Conservation (phyloP, 2,797 vertebrate species). For the Semotilus atromaculatus region DNA sequence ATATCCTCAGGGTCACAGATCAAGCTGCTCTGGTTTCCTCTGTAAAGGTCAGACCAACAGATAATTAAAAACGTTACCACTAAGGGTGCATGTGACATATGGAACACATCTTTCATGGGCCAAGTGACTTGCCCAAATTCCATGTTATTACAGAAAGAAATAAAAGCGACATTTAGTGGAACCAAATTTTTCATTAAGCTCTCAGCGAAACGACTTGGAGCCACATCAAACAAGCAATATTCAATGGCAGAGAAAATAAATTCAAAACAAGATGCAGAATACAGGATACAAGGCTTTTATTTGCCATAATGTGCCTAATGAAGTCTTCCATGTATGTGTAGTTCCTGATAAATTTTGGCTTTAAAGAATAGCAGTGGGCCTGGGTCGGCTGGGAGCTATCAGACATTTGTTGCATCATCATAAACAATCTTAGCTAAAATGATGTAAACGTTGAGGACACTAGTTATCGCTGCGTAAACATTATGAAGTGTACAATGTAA, state of each 20-base stretch:
- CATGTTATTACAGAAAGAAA: slow-evolving; percentile 47
- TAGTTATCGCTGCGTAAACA: background rate
- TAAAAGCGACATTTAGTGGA: slow-evolving; percentile 42
- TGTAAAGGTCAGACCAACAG: slow-evolving; percentile 33
- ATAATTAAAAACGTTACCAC: slow-evolving; percentile 53
- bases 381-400: background rate
- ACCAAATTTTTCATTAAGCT: slow-evolving; percentile 53
- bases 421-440: slow-evolving; percentile 11
- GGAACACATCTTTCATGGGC: slow-evolving; percentile 50
- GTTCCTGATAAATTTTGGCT: background rate
- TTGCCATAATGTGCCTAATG: background rate
- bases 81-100: slow-evolving; percentile 46
- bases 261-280: slow-evolving; percentile 30
- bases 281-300: slow-evolving; percentile 25
- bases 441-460: background rate
- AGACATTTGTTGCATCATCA: slow-evolving; percentile 3
- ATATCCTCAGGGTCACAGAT: slow-evolving; percentile 44
- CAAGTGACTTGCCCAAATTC: slow-evolving; percentile 21
- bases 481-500: background rate
- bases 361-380: background rate
- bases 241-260: slow-evolving; percentile 32
- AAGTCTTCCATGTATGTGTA: background rate
- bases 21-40: slow-evolving; percentile 60
- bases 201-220: slow-evolving; percentile 42
- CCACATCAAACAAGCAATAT: slow-evolving; percentile 47